Evolutionary conservation across 2,888 invertebrate genomes (phyloP).

Genomic region (Cryptocephalus primarius): DNA sequence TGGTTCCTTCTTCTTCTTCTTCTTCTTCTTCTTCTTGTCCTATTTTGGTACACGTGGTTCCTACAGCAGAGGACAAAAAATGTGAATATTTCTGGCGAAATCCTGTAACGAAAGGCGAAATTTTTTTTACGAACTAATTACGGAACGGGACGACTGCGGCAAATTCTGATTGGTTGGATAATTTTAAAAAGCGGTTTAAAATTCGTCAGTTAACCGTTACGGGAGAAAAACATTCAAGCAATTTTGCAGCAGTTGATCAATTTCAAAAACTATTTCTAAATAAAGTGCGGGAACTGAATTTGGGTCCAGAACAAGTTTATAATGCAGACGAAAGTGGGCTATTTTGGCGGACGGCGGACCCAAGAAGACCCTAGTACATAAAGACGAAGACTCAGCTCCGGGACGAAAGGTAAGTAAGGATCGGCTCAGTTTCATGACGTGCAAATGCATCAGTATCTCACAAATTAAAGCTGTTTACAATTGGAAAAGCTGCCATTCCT

Average conservation of each 20-base stretch:
- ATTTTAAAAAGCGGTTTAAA: conserved; percentile 7
- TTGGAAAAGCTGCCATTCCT: neutral
- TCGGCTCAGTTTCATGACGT: neutral
- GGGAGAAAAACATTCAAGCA: conserved; percentile 8
- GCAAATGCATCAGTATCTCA: neutral
- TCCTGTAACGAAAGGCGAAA: conserved; percentile 3
- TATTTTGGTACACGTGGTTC: too few species aligned
- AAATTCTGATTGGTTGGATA: conserved; percentile 9
- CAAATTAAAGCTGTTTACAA: neutral
- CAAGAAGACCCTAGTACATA: conserved; percentile 4
- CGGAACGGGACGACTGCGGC: conserved; percentile 5
- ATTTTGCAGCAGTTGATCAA: conserved; percentile 6
- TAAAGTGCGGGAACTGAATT: conserved; percentile 3
- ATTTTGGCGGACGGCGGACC: conserved; percentile 7
- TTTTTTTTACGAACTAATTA: conserved; percentile 7
- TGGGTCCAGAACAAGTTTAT: conserved; percentile 7
- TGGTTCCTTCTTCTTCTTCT: too few species aligned
- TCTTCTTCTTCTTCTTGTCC: too few species aligned
- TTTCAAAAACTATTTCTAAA: conserved; percentile 3
- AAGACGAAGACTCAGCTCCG: conserved; percentile 2
- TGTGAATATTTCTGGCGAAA: conserved; percentile 2
- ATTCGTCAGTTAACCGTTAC: conserved; percentile 5
- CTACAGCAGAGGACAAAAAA: conserved; percentile 2
- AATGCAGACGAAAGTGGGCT: conserved; percentile 11
- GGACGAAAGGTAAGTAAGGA: conserved; percentile 6